Evolutionary conservation across 2,888 invertebrate species (phyloP).

Genomic region (Leptura quadrifasciata): DNA sequence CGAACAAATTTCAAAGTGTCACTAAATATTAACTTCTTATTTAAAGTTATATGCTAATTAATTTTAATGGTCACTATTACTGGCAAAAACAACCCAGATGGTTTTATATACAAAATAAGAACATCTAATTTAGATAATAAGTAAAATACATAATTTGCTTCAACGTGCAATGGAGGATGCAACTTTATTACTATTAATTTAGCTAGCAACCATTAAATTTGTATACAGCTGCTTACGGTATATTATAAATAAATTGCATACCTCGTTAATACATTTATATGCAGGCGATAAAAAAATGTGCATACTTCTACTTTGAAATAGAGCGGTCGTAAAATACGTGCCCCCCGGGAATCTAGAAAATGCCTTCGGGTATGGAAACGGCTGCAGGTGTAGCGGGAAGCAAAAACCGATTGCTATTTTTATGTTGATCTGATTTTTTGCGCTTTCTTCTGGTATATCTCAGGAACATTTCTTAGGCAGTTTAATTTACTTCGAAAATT

Average conservation of each 20-base stretch:
- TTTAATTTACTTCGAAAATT: too few relatives aligned
- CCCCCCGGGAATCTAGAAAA: background rate
- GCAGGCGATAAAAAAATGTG: background rate
- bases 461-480: too few relatives aligned
- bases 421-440: too few relatives aligned
- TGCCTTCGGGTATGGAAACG: too few relatives aligned
- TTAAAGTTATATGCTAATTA: background rate
- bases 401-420: too few relatives aligned
- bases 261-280: background rate
- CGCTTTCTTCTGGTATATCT: too few relatives aligned
- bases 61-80: background rate
- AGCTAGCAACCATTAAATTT: background rate
- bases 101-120: background rate
- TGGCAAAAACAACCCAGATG: background rate
- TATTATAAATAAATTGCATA: background rate
- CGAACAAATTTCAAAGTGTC: too few relatives aligned
- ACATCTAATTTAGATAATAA: background rate
- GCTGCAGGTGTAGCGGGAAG: too few relatives aligned
- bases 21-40: background rate
- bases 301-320: background rate
- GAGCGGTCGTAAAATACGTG: background rate
- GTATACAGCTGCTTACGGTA: background rate
- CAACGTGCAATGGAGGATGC: background rate
- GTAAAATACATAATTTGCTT: background rate
- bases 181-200: background rate